phyloP scores from a whole-genome alignment of 2,888 invertebrate species.

The Callyntrura guangdongensis region DNA sequence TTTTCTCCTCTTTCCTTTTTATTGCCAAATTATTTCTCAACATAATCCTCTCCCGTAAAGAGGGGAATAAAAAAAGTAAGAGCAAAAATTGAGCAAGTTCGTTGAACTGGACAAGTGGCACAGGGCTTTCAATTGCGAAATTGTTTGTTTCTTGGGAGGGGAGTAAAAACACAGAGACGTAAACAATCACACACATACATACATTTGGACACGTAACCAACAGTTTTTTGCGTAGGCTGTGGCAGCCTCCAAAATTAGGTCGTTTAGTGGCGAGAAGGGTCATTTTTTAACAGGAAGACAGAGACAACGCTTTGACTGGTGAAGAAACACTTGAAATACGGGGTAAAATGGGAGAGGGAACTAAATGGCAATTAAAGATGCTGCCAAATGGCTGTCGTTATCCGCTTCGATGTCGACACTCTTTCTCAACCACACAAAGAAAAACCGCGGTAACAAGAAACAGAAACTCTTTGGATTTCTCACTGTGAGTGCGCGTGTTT shows the following conservation, averaged over 20 bases:
- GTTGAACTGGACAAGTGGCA: conserved; percentile 54
- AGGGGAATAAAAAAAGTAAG: neutral
- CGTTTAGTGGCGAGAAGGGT: conserved; percentile 43
- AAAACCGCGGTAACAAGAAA: neutral
- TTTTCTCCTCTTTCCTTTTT: neutral
- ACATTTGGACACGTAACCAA: too few relatives aligned
- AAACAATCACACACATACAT: too few relatives aligned
- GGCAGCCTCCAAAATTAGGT: conserved; percentile 49
- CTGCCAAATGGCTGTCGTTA: conserved; percentile 76
- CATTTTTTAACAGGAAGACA: conserved; percentile 43
- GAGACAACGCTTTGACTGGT: too few relatives aligned
- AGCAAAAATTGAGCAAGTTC: conserved; percentile 31
- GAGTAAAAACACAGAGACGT: neutral
- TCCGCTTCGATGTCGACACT: conserved; percentile 44
- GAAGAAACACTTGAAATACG: conserved; percentile 33
- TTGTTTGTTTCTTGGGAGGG: too few relatives aligned
- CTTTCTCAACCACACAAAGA: neutral
- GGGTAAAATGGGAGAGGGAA: neutral
- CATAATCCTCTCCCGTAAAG: neutral
- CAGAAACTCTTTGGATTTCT: too few relatives aligned
- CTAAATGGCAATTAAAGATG: conserved; percentile 72
- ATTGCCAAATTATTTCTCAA: conserved; percentile 60
- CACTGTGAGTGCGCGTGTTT: neutral
- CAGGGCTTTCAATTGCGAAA: neutral
- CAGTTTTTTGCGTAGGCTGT: neutral